These are phyloP conservation scores for Rotaria macrura DNA, from an alignment of 2,888 invertebrate genomes.

Conservation along the genomic window DNA sequence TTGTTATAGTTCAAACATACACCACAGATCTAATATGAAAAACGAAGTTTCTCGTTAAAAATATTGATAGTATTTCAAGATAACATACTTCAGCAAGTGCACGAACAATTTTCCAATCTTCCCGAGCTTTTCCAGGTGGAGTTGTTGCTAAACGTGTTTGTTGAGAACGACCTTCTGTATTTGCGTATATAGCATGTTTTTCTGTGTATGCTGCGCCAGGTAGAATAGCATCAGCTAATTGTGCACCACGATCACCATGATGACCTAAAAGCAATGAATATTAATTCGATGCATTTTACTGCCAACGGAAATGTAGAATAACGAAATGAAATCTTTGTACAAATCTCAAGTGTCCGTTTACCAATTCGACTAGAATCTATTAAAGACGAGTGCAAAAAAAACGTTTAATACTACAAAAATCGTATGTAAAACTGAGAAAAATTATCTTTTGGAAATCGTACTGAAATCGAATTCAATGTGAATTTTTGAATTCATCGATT, in stretches of 20 bases:
- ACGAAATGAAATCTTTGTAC: no score
- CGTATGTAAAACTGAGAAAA: no score
- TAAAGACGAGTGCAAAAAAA: no score
- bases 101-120: slow-evolving; percentile 95
- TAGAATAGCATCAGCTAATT: slow-evolving; percentile 78
- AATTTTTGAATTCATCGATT: no score
- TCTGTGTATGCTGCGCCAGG: slow-evolving; percentile 95
- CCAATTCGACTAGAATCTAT: no score
- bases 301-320: no score
- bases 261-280: slow-evolving; percentile 58
- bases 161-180: slow-evolving; percentile 91
- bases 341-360: no score
- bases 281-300: slow-evolving; percentile 22
- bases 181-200: slow-evolving; percentile 90
- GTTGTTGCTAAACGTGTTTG: slow-evolving; percentile 74
- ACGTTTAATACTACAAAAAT: no score
- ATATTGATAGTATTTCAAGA: no score
- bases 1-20: slow-evolving; percentile 71
- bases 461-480: no score
- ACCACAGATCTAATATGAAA: slow-evolving; percentile 55
- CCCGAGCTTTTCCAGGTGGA: slow-evolving; percentile 80
- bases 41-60: no score
- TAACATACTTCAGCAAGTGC: slow-evolving; percentile 80
- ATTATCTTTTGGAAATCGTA: no score
- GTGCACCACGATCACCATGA: slow-evolving; percentile 87